Evolutionary conservation across 2,888 invertebrate species (phyloP).

Genomic region (Marronus borbonicus): DNA sequence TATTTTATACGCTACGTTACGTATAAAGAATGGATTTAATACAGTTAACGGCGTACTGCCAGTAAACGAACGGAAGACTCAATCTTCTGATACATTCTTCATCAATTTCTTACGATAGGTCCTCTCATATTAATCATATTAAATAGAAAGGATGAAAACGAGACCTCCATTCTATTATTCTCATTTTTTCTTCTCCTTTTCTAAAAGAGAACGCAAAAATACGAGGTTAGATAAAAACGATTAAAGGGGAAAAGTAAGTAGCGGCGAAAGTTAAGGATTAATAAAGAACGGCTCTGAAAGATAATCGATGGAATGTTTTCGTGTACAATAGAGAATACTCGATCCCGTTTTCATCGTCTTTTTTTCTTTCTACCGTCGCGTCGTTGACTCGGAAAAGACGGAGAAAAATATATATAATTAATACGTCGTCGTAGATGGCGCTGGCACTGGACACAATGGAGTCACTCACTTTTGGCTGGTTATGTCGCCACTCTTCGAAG

Average conservation of each 20-base stretch:
- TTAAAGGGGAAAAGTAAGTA: slow-evolving; percentile 4
- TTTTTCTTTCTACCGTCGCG: neutral
- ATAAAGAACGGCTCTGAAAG: neutral
- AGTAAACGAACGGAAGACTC: neutral
- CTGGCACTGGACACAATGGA: slow-evolving; percentile 29
- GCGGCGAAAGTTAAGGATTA: neutral
- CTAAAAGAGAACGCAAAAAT: neutral
- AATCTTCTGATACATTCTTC: neutral
- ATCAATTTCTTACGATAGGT: neutral
- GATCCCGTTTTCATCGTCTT: neutral
- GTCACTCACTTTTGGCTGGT: slow-evolving; percentile 30
- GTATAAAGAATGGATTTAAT: slow-evolving; percentile 10
- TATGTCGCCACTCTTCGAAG: slow-evolving; percentile 17
- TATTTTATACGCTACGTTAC: neutral
- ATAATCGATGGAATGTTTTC: slow-evolving; percentile 4
- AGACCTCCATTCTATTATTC: neutral
- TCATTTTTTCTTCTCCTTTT: neutral
- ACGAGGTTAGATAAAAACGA: neutral
- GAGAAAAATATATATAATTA: slow-evolving; percentile 27
- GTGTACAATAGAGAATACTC: neutral
- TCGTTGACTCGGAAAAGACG: neutral
- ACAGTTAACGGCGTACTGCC: slow-evolving; percentile 8
- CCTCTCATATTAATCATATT: neutral
- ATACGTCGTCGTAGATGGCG: slow-evolving; percentile 28
- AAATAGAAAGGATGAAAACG: neutral